Percentiles rank a stretch among this genome's conserved stretches.
phyloP scores from a whole-genome alignment of 92 coral and sea anemone genomes.

The Actinostola sp. region DNA sequence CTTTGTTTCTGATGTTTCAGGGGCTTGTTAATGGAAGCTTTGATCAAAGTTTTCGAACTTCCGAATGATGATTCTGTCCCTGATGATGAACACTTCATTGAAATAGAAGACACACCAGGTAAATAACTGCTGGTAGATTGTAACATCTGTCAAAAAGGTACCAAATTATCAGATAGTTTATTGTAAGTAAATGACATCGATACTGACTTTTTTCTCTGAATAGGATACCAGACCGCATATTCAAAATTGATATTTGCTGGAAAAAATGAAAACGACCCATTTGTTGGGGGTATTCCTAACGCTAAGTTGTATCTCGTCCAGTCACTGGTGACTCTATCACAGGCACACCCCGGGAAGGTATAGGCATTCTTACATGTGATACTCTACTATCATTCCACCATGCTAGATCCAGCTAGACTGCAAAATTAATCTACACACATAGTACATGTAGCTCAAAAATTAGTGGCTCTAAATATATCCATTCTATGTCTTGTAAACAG shows the following conservation, averaged over 20 bases:
- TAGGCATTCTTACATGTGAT: too few relatives aligned
- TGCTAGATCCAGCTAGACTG: too few relatives aligned
- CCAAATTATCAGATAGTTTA: too few relatives aligned
- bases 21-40: constrained; percentile 77
- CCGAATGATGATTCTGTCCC: constrained; percentile 97
- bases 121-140: background rate
- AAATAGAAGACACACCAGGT: constrained; percentile 99
- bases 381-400: too few relatives aligned
- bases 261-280: constrained; percentile 91
- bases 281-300: constrained; percentile 82
- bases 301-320: constrained; percentile 91
- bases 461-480: too few relatives aligned
- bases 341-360: constrained; percentile 89
- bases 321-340: constrained; percentile 80
- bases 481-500: too few relatives aligned
- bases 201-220: background rate
- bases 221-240: constrained; percentile 95
- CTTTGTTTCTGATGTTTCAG: constrained; percentile 23
- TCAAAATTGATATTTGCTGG: constrained; percentile 96
- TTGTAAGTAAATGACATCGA: background rate
- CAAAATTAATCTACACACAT: too few relatives aligned
- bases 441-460: background rate
- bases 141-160: background rate
- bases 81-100: constrained; percentile 97
- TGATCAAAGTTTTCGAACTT: constrained; percentile 85